A percentile compares a stretch with the other conserved stretches of the same genome.
Evolutionary conservation across 2,888 invertebrate species (phyloP).

Genomic region (Theristus sp.): DNA sequence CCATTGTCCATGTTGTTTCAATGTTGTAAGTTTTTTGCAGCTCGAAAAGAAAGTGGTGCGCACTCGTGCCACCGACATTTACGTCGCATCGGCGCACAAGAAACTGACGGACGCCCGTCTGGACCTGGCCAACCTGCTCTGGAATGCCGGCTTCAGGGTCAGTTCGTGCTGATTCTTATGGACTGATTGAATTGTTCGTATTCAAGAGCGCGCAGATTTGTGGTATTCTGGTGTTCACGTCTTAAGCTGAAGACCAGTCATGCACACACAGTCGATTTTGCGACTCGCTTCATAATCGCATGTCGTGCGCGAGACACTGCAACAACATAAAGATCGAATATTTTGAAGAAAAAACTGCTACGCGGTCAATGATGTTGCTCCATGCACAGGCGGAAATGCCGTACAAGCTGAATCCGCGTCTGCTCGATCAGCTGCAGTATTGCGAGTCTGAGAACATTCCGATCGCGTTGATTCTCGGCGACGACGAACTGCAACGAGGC

Average conservation of each 20-base stretch:
- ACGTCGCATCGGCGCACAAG: constrained; percentile 69
- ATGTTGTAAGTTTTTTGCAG: constrained; percentile 6
- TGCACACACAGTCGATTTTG: no score
- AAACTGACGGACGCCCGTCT: constrained; percentile 74
- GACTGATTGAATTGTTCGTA: no score
- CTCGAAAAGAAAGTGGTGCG: constrained; percentile 44
- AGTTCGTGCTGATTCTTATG: no score
- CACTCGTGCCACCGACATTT: constrained; percentile 72
- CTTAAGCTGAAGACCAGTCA: no score
- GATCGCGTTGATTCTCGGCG: constrained; percentile 69
- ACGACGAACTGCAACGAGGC: constrained; percentile 67
- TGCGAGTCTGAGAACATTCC: constrained; percentile 87
- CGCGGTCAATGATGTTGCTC: no score
- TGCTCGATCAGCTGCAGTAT: constrained; percentile 77
- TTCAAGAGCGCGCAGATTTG: no score
- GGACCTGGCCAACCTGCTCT: constrained; percentile 60
- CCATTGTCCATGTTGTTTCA: neutral
- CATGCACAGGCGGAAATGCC: constrained; percentile 71
- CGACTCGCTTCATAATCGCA: no score
- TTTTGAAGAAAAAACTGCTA: no score
- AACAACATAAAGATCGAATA: no score
- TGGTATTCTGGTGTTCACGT: no score
- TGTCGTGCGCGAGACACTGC: no score
- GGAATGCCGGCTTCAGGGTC: constrained; percentile 71
- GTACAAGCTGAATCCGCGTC: constrained; percentile 83